phyloP scores from a whole-genome alignment of 2,797 vertebrate species.

The Danio albolineatus region DNA sequence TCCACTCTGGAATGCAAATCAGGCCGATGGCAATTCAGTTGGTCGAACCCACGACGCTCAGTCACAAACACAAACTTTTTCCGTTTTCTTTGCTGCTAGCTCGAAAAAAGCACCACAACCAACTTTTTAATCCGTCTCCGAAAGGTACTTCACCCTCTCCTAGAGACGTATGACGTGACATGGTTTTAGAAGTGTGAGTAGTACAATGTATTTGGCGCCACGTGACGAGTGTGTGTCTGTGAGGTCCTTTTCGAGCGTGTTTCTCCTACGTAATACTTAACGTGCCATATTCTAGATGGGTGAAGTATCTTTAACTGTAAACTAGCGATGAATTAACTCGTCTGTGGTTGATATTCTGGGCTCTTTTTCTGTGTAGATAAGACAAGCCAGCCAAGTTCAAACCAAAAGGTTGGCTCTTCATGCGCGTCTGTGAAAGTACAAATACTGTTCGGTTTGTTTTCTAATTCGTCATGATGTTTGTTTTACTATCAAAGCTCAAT shows the following conservation, averaged over 20 bases:
- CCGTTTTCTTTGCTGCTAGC: slow-evolving; percentile 71
- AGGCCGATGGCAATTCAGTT: background rate
- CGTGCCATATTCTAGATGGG: slow-evolving; percentile 76
- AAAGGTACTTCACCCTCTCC: slow-evolving; percentile 60
- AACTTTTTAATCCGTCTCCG: slow-evolving; percentile 54
- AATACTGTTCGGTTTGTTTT: slow-evolving; percentile 28
- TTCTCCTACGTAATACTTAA: slow-evolving; percentile 70
- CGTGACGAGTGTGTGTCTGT: slow-evolving; percentile 50
- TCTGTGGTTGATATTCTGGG: slow-evolving; percentile 61
- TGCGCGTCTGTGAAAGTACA: slow-evolving; percentile 62
- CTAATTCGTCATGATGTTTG: slow-evolving; percentile 20
- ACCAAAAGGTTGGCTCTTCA: slow-evolving; percentile 43
- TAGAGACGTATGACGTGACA: slow-evolving; percentile 54
- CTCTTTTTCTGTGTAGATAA: slow-evolving; percentile 63
- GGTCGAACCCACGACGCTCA: background rate
- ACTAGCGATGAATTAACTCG: slow-evolving; percentile 72
- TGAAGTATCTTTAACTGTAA: slow-evolving; percentile 69
- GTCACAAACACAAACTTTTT: slow-evolving; percentile 34
- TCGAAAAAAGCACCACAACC: slow-evolving; percentile 59
- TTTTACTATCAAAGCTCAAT: slow-evolving; percentile 29
- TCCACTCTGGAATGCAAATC: background rate
- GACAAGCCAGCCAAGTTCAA: slow-evolving; percentile 42
- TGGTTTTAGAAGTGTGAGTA: slow-evolving; percentile 59
- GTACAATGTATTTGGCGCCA: slow-evolving; percentile 53
- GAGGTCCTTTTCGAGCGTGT: slow-evolving; percentile 64